Percentiles rank a stretch among this genome's conserved stretches.
These are phyloP conservation scores for Schizopygopsis malacanthus DNA, from an alignment of 2,797 vertebrate genomes.

Conservation along the genomic window DNA sequence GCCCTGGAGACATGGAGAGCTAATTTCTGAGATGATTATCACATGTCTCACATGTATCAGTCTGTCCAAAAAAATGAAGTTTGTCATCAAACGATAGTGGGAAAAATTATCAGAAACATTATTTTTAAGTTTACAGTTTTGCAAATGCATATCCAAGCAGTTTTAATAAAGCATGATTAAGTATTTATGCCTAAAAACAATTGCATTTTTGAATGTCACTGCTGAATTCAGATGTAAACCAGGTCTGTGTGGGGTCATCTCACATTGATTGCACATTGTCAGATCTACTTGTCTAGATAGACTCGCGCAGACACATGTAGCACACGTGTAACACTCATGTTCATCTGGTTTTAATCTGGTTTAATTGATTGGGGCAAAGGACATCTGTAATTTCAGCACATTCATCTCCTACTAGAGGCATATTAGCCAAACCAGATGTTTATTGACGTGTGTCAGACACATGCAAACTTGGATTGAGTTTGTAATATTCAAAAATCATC, in stretches of 20 bases:
- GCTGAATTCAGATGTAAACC: not conserved
- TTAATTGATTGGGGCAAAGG: slow-evolving; percentile 37
- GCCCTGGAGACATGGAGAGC: not conserved
- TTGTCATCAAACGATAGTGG: not conserved
- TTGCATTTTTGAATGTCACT: not conserved
- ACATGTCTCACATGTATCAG: not conserved
- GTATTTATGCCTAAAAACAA: not conserved
- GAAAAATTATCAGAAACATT: not conserved
- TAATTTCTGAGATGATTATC: not conserved
- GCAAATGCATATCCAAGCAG: not conserved
- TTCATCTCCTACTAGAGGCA: slow-evolving; percentile 20
- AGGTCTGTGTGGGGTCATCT: not conserved
- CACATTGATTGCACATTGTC: not conserved
- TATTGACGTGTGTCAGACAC: not conserved
- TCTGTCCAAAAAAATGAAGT: not conserved
- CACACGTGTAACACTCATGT: not conserved
- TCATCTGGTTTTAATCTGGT: slow-evolving; percentile 53
- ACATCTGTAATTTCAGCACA: slow-evolving; percentile 31
- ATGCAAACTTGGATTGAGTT: not conserved
- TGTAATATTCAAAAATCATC: not conserved
- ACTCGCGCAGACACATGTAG: slow-evolving; percentile 21
- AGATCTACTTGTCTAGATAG: slow-evolving; percentile 4
- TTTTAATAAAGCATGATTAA: not conserved
- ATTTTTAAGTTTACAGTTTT: not conserved
- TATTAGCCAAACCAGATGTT: slow-evolving; percentile 30